Evolutionary conservation across 1,140 invertebrate species (phyloP).

Genomic region (Brachionus rubens): DNA sequence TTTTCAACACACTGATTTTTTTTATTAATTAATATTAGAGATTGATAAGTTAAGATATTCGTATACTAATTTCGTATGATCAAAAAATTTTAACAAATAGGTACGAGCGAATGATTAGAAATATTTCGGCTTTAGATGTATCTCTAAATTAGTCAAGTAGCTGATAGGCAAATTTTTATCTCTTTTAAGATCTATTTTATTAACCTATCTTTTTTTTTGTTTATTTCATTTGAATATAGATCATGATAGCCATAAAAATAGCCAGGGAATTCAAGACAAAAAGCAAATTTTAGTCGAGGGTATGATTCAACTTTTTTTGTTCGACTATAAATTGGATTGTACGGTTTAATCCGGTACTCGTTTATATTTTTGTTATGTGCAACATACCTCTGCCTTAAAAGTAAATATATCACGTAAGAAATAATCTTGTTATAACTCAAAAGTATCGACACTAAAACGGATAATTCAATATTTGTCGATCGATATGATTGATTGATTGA

Average conservation of each 20-base stretch:
- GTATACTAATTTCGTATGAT: not conserved
- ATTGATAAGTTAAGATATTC: constrained; percentile 10
- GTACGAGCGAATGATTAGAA: not conserved
- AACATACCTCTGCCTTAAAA: constrained; percentile 32
- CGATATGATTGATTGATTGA: constrained; percentile 44
- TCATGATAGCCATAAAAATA: constrained; percentile 21
- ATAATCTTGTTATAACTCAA: not conserved
- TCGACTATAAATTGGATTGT: not conserved
- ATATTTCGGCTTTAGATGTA: not conserved
- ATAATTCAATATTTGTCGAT: constrained; percentile 33
- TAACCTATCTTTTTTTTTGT: constrained; percentile 12
- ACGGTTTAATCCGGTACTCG: constrained; percentile 2
- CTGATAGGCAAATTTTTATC: constrained; percentile 24
- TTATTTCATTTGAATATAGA: not conserved
- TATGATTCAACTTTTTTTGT: constrained; percentile 21
- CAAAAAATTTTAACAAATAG: not conserved
- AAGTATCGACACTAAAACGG: constrained; percentile 5
- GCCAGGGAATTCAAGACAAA: not conserved
- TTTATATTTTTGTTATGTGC: constrained; percentile 14
- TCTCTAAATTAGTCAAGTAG: constrained; percentile 23
- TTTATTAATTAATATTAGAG: not conserved
- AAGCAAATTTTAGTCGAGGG: not conserved
- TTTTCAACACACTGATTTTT: no score
- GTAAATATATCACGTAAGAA: constrained; percentile 40
- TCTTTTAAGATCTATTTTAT: not conserved